A percentile compares a stretch with the other conserved stretches of the same genome.
These are phyloP conservation scores for Drosophila repletoides DNA, from an alignment of 1,140 invertebrate species.

Conservation along the genomic window DNA sequence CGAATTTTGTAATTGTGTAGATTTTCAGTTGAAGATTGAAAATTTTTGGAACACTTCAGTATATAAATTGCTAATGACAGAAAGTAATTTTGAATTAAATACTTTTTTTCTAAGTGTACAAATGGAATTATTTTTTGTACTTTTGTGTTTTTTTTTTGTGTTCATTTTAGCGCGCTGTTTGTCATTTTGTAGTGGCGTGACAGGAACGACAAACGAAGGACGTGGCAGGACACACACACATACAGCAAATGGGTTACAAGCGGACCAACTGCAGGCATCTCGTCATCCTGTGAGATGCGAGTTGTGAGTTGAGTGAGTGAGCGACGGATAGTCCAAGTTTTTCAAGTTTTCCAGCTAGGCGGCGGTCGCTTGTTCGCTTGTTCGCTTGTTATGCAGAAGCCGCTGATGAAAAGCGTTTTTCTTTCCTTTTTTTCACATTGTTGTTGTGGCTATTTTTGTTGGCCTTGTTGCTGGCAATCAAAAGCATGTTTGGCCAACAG, in stretches of 20 bases:
- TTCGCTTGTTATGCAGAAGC: constrained; percentile 76
- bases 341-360: constrained; percentile 48
- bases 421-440: constrained; percentile 22
- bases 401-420: constrained; percentile 67
- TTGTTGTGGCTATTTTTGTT: constrained; percentile 4
- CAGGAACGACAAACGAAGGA: constrained; percentile 56
- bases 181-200: constrained; percentile 69
- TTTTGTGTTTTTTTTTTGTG: constrained; percentile 16
- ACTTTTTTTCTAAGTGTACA: no score
- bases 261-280: constrained; percentile 21
- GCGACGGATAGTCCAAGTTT: constrained; percentile 43
- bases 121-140: constrained; percentile 35
- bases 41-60: no score
- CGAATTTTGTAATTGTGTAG: no score
- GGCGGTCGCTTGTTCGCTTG: no score
- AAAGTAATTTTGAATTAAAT: no score
- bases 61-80: no score
- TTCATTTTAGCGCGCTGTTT: constrained; percentile 60
- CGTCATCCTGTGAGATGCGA: constrained; percentile 14
- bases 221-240: constrained; percentile 34
- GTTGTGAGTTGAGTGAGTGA: constrained; percentile 43
- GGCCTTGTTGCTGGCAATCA: constrained; percentile 65
- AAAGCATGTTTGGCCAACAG: constrained; percentile 78
- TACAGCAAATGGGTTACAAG: constrained; percentile 60
- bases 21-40: no score